Percentiles rank a stretch among this genome's conserved stretches.
Conservation (phyloP, 2,888 invertebrate species). For the Acrobasis suavella region DNA sequence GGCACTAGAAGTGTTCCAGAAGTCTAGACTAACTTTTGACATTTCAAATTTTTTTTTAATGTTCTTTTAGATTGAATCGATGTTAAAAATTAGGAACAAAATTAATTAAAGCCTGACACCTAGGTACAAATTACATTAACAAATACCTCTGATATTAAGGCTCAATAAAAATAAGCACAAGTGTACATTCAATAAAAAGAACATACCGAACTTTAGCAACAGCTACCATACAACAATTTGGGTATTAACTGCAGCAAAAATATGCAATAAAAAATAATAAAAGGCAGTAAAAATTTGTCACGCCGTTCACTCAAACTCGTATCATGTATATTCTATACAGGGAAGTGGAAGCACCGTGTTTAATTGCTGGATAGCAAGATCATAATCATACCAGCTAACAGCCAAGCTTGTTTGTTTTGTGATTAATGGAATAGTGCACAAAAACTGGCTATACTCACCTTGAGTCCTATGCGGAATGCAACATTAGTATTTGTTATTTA, state of each 20-base stretch:
- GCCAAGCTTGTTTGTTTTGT: not conserved
- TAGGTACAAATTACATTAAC: no score
- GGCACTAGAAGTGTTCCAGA: no score
- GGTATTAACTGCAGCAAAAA: not conserved
- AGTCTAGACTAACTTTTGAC: no score
- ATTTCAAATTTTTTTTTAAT: no score
- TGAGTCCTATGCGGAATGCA: slow-evolving; percentile 17
- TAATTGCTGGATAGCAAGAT: slow-evolving; percentile 7
- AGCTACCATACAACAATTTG: no score
- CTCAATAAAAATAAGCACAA: slow-evolving; percentile 17
- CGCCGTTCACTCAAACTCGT: slow-evolving; percentile 4
- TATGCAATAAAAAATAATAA: not conserved
- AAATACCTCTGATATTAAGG: no score
- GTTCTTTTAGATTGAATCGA: no score
- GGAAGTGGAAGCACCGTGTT: not conserved
- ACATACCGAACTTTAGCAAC: no score
- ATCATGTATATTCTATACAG: slow-evolving; percentile 1
- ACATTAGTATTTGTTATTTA: not conserved
- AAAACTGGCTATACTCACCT: slow-evolving; percentile 19
- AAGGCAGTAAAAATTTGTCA: not conserved
- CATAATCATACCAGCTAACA: not conserved
- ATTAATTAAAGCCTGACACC: no score
- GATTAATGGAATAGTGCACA: not conserved
- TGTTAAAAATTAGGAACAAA: no score
- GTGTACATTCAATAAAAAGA: not conserved